Conservation (phyloP, 2,113 vertebrate species). For the Ophthalmolycus amberensis region DNA sequence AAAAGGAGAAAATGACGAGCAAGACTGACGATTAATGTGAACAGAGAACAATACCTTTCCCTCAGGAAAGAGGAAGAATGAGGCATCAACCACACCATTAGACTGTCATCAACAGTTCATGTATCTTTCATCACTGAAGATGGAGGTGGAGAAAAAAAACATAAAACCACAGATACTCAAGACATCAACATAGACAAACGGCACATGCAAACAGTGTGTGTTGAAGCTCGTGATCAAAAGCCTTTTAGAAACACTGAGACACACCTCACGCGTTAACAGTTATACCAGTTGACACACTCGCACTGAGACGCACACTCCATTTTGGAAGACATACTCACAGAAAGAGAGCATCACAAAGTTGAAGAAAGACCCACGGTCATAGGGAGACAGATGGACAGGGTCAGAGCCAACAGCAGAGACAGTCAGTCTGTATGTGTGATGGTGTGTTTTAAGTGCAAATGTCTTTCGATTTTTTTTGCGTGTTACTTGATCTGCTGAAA, state of each 20-base stretch:
- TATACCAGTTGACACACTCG: slow-evolving; percentile 28
- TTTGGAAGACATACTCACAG: slow-evolving; percentile 79
- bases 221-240: slow-evolving; percentile 9
- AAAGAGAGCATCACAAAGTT: slow-evolving; percentile 77
- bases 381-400: slow-evolving; percentile 80
- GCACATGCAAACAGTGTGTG: slow-evolving; percentile 46
- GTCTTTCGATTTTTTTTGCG: background rate
- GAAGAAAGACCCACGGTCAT: slow-evolving; percentile 77
- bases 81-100: slow-evolving; percentile 34
- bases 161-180: slow-evolving; percentile 39
- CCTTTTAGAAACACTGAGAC: slow-evolving; percentile 33
- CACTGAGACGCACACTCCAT: slow-evolving; percentile 51
- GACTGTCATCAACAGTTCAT: slow-evolving; percentile 47
- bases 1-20: slow-evolving; percentile 19
- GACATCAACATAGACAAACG: slow-evolving; percentile 50
- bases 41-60: slow-evolving; percentile 34
- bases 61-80: slow-evolving; percentile 20
- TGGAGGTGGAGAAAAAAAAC: slow-evolving; percentile 61
- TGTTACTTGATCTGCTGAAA: slow-evolving; percentile 21
- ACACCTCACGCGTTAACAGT: slow-evolving; percentile 2
- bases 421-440: slow-evolving; percentile 50
- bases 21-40: slow-evolving; percentile 33
- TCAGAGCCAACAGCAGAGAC: slow-evolving; percentile 74
- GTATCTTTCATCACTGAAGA: slow-evolving; percentile 43
- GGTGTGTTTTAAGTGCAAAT: slow-evolving; percentile 30